phyloP scores from a whole-genome alignment of 2,113 vertebrate species.

The Elanus axillaris region DNA sequence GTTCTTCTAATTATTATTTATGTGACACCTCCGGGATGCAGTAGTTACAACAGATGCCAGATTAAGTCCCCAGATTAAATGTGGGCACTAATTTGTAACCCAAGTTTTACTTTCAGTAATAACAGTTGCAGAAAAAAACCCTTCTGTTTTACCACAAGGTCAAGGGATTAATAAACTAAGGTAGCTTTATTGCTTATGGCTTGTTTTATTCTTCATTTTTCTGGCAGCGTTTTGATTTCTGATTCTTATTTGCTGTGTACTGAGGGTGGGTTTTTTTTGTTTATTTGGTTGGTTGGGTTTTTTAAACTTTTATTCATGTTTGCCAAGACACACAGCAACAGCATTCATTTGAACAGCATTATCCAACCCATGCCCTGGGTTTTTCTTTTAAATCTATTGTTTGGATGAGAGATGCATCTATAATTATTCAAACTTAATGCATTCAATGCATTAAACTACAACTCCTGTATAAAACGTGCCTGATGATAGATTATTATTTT shows the following conservation, averaged over 20 bases:
- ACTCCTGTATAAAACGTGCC: background rate
- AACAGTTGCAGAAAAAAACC: background rate
- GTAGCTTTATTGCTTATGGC: background rate
- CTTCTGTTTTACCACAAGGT: background rate
- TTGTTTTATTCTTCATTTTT: background rate
- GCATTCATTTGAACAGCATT: background rate
- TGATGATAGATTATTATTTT: background rate
- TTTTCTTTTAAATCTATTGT: background rate
- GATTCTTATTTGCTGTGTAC: background rate
- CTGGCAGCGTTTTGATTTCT: background rate
- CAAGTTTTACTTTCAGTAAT: background rate
- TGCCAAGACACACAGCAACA: background rate
- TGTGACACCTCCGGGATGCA: background rate
- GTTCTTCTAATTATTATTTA: background rate
- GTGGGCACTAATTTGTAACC: background rate
- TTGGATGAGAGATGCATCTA: background rate
- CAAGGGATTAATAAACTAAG: background rate
- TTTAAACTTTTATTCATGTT: background rate
- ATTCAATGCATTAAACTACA: background rate
- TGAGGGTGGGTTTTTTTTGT: background rate
- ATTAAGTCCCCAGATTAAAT: background rate
- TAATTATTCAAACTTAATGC: background rate
- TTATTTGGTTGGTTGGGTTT: fast-evolving
- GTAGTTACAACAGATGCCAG: background rate
- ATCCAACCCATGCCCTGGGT: background rate